These are phyloP conservation scores for Cryptoblepharus egeriae DNA, from an alignment of 2,797 vertebrate species.

Conservation along the genomic window DNA sequence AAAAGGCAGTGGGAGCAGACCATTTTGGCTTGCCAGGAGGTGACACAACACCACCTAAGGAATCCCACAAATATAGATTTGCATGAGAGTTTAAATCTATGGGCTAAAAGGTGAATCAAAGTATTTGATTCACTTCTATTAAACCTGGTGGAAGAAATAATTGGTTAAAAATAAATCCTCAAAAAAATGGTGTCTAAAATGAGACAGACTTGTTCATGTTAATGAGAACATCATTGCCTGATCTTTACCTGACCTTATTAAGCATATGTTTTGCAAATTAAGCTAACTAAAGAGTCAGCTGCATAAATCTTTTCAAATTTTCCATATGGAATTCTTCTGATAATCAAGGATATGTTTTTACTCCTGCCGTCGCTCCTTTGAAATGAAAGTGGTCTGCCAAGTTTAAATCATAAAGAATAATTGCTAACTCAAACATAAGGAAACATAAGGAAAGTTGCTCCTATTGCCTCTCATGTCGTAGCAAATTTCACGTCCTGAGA, in stretches of 20 bases:
- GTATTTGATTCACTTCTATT: background rate
- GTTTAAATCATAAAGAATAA: background rate
- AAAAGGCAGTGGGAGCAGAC: too few species aligned
- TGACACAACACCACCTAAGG: too few species aligned
- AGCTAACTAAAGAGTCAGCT: constrained; percentile 5
- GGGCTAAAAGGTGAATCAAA: background rate
- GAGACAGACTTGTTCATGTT: constrained; percentile 1
- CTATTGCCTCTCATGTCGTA: background rate
- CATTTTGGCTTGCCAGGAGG: too few species aligned
- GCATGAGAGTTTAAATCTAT: background rate
- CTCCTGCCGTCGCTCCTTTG: background rate
- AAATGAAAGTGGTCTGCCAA: background rate
- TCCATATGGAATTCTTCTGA: constrained; percentile 1
- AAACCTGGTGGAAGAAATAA: constrained; percentile 24
- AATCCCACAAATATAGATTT: background rate
- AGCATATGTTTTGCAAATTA: constrained; percentile 14
- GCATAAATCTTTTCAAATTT: constrained; percentile 18
- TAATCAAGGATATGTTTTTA: constrained; percentile 28
- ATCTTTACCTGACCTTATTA: constrained; percentile 28
- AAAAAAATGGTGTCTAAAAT: constrained; percentile 4
- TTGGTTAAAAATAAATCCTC: constrained; percentile 10
- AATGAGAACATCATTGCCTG: constrained; percentile 23
- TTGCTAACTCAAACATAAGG: background rate
- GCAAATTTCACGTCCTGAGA: background rate
- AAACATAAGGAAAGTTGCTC: background rate